A percentile compares a stretch with the other conserved stretches of the same genome.
phyloP scores from a whole-genome alignment of 2,113 vertebrate species.

The Sciurus niger region DNA sequence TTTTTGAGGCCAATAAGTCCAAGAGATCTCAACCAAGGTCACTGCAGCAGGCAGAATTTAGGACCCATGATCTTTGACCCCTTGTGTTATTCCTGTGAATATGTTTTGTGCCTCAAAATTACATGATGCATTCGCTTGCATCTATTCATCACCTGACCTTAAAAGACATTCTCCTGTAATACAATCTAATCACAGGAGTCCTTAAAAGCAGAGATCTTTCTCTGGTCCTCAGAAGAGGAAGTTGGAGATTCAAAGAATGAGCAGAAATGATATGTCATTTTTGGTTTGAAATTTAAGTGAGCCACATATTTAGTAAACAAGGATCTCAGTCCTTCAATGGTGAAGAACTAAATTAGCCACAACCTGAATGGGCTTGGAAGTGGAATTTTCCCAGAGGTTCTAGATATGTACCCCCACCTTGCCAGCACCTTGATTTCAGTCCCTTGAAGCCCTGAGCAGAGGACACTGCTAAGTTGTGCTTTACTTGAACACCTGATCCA shows the following conservation, averaged over 20 bases:
- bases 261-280: background rate
- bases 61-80: background rate
- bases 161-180: background rate
- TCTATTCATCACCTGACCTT: constrained; percentile 36
- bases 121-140: background rate
- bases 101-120: background rate
- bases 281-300: background rate
- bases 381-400: background rate
- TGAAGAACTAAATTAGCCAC: background rate
- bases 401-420: background rate
- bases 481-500: background rate
- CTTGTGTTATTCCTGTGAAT: background rate
- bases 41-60: background rate
- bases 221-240: background rate
- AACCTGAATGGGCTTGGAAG: background rate
- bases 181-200: background rate
- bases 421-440: background rate
- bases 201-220: constrained; percentile 30
- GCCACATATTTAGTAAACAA: background rate
- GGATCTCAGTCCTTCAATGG: background rate
- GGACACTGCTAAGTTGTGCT: background rate
- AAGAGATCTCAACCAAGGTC: background rate
- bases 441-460: background rate
- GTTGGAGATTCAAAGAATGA: background rate
- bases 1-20: background rate